Percentiles rank a stretch among this genome's conserved stretches.
These are phyloP conservation scores for Acanthurus tractus DNA, from an alignment of 2,797 vertebrate species.

Conservation along the genomic window DNA sequence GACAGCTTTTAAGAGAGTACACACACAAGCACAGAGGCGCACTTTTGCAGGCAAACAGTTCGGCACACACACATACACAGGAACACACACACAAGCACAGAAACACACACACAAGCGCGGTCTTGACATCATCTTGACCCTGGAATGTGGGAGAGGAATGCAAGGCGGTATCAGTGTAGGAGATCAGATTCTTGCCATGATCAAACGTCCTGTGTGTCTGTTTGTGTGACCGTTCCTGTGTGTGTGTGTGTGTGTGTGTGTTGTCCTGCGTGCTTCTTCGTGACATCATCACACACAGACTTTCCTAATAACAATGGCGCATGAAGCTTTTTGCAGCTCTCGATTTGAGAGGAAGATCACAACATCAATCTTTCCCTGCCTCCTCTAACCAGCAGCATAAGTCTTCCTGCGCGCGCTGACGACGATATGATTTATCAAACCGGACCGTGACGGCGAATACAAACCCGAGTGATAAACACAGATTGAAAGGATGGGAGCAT, in stretches of 20 bases:
- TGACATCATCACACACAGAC: conserved; percentile 79
- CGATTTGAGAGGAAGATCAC: conserved; percentile 73
- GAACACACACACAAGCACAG: conserved; percentile 33
- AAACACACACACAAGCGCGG: conserved; percentile 53
- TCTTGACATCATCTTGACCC: conserved; percentile 80
- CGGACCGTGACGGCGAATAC: conserved; percentile 81
- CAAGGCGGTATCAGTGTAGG: conserved; percentile 76
- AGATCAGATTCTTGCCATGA: conserved; percentile 81
- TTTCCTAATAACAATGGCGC: conserved; percentile 72
- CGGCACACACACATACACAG: neutral
- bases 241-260: conserved; percentile 42
- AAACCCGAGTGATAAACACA: conserved; percentile 75
- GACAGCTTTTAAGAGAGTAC: conserved; percentile 74
- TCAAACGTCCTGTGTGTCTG: conserved; percentile 74
- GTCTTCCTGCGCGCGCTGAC: conserved; percentile 66
- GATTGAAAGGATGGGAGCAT: conserved; percentile 78
- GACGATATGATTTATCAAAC: conserved; percentile 81
- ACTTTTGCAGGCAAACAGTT: conserved; percentile 9
- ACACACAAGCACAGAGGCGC: neutral
- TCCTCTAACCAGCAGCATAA: conserved; percentile 73
- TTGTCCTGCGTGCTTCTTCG: conserved; percentile 70
- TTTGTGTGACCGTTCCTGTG: conserved; percentile 12
- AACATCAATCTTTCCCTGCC: conserved; percentile 77
- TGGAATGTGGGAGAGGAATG: conserved; percentile 83
- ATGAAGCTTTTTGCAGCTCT: conserved; percentile 57